These are phyloP conservation scores for Cladopsammia gracilis DNA, from an alignment of 64 coral and sea anemone species.

Conservation along the genomic window DNA sequence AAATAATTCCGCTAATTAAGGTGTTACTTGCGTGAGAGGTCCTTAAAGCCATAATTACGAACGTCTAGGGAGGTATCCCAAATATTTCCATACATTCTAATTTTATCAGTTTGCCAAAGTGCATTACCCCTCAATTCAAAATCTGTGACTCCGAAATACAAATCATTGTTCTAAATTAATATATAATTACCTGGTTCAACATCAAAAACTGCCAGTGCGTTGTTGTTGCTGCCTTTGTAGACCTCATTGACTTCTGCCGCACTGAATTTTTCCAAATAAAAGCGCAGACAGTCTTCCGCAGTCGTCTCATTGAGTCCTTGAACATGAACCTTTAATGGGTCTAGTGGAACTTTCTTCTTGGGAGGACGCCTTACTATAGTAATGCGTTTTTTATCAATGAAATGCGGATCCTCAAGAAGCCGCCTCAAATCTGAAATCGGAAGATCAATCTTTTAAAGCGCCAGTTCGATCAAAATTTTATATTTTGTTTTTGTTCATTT, in stretches of 20 bases:
- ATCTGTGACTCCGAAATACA: too few species aligned
- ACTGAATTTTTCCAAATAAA: constrained; percentile 56
- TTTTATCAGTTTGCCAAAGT: too few species aligned
- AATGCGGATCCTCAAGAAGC: not conserved
- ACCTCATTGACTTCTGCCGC: constrained; percentile 43
- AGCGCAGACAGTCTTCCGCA: constrained; percentile 32
- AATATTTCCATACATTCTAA: too few species aligned
- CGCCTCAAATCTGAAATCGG: not conserved
- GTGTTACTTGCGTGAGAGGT: too few species aligned
- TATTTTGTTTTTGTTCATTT: too few species aligned
- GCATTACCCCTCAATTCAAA: too few species aligned
- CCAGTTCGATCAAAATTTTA: too few species aligned
- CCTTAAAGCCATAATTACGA: too few species aligned
- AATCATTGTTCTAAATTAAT: constrained; percentile 13
- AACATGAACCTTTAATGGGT: constrained; percentile 56
- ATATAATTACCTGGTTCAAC: constrained; percentile 39
- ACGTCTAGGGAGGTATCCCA: too few species aligned
- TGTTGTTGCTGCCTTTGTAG: constrained; percentile 14
- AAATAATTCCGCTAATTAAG: too few species aligned
- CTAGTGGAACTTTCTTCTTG: constrained; percentile 49
- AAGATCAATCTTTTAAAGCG: not conserved
- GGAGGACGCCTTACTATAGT: not conserved
- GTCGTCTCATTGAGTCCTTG: constrained; percentile 41
- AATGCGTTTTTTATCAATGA: not conserved
- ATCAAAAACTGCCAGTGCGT: constrained; percentile 47